Evolutionary conservation across 2,113 vertebrate genomes (phyloP).

Genomic region (Amphiprion percula): DNA sequence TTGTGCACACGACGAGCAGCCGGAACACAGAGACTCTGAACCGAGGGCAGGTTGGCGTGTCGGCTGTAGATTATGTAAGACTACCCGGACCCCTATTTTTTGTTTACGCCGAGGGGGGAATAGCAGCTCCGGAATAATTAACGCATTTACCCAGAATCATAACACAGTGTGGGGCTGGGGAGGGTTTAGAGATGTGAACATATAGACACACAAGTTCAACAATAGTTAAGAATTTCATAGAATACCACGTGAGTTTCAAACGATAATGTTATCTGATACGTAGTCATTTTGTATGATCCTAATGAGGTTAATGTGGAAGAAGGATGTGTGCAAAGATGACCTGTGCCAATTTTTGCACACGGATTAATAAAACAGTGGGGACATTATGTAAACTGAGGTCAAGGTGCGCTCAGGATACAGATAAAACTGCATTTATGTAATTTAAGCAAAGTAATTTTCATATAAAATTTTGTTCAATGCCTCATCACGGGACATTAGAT

Average conservation of each 20-base stretch:
- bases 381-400: too few species aligned
- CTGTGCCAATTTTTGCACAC: neutral
- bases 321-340: neutral
- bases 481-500: too few species aligned
- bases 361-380: neutral
- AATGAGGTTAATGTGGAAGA: neutral
- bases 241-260: too few species aligned
- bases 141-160: neutral
- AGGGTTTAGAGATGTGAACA: too few species aligned
- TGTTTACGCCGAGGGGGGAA: neutral
- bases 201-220: too few species aligned
- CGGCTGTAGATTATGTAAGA: slow-evolving; percentile 43
- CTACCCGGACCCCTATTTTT: neutral
- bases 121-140: slow-evolving; percentile 1
- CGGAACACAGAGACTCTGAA: neutral
- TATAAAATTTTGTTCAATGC: too few species aligned
- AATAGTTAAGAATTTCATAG: too few species aligned
- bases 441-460: too few species aligned
- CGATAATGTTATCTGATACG: too few species aligned
- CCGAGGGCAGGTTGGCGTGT: neutral
- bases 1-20: slow-evolving; percentile 71
- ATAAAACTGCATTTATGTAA: too few species aligned
- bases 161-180: too few species aligned
- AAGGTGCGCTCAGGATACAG: neutral
- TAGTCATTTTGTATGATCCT: too few species aligned